These are phyloP conservation scores for Melanotaenia maccullochi DNA, from an alignment of 2,797 vertebrate species.

Conservation along the genomic window DNA sequence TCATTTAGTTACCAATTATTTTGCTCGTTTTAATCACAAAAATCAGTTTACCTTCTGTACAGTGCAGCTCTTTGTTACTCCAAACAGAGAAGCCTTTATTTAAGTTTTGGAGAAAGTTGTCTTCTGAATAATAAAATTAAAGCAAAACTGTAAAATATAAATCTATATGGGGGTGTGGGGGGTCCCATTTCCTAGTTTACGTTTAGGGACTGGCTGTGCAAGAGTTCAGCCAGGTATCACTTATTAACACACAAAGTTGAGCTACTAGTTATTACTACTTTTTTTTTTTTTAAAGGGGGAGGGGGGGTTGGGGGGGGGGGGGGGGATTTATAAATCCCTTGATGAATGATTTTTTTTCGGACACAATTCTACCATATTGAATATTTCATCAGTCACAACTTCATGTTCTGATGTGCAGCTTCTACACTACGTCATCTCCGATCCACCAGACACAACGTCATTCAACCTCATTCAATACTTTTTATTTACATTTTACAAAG, in stretches of 20 bases:
- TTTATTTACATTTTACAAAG: too few relatives aligned
- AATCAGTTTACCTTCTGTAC: background rate
- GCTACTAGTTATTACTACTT: background rate
- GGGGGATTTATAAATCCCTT: too few relatives aligned
- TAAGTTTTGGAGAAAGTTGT: background rate
- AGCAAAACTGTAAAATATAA: background rate
- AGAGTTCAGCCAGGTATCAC: background rate
- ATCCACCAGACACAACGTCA: background rate
- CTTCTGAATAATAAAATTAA: background rate
- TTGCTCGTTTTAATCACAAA: background rate
- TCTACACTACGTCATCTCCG: background rate
- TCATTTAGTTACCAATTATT: background rate
- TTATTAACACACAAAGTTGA: background rate
- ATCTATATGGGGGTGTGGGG: too few relatives aligned
- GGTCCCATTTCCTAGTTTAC: background rate
- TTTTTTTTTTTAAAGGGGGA: too few relatives aligned
- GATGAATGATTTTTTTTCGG: too few relatives aligned
- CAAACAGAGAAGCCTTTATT: background rate
- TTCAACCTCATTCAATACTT: background rate
- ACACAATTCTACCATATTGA: too few relatives aligned
- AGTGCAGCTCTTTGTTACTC: background rate
- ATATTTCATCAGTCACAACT: too few relatives aligned
- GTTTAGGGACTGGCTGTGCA: background rate
- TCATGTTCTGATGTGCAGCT: too few relatives aligned
- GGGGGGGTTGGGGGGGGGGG: too few relatives aligned